Base-by-base conservation (phyloP, 1,140 invertebrate species). In the Leptopilina boulardi region DNA sequence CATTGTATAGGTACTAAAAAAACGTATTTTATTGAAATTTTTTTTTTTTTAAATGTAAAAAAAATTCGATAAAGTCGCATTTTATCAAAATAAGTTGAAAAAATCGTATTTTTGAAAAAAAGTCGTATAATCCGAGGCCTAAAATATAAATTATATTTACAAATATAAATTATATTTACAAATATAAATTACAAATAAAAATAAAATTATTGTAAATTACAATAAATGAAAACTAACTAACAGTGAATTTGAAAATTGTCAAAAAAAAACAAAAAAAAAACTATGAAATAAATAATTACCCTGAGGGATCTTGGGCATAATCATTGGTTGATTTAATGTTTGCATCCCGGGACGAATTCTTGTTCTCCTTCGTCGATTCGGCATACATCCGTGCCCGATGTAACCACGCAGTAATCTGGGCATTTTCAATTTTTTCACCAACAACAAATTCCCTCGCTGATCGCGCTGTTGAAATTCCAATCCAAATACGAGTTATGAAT, bases 341-440 rank as follows among this genome's bases (percentile, higher is more conserved):
- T 77, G 82, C 77, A 73, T 83, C 80, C 81, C 80, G 77, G 79
- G 84, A 77, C 77, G 83, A 81, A 83, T 85, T 84, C 83, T 86
- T 81, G 82, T 87, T 88, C 83, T 84, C 77, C 83, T 88, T 86
- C 84, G 84, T 80, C 85, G 86, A 87, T 72, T 86, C 81, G 82
- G 85, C 82, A 80, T 87, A 86, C 84, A 87, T 84, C 84, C 85
- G 59, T 86, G 84, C 82, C 84, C 85, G 47, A 82, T 84, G 82
- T 87, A 87, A 34, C 86, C 86, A 87, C 85, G 85, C 56, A 87
- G 80, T 70, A 86, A 82, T 82, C 85, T 83, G 77, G 86, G 85
- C 85, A 87, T 87, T 73, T 66, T 85, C 78, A 21, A 75, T 44
- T 26, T 71, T 56, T 23, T 75, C 75, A 15, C 79, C 80, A 15